Conservation (phyloP, 2,113 vertebrate genomes). For the Cebidichthys violaceus region DNA sequence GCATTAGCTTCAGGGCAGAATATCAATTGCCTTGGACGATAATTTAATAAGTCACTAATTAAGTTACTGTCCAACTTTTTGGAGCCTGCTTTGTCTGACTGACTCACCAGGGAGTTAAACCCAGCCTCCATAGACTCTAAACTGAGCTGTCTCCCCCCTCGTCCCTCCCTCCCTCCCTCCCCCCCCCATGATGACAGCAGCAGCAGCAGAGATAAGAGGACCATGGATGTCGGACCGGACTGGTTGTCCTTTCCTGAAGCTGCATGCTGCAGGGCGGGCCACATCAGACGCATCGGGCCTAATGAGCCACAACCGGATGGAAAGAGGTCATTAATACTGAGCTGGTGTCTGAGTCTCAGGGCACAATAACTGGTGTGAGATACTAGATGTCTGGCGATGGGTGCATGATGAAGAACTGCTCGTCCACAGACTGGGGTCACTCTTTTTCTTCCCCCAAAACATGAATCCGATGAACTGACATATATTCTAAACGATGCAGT, state of each 20-base stretch:
- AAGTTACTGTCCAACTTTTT: slow-evolving; percentile 78
- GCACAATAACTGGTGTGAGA: slow-evolving; percentile 45
- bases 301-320: slow-evolving; percentile 67
- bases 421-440: background rate
- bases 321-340: slow-evolving; percentile 67
- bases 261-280: slow-evolving; percentile 47
- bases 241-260: slow-evolving; percentile 51
- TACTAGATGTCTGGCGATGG: slow-evolving; percentile 9
- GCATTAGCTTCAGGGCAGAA: slow-evolving; percentile 79
- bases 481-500: background rate
- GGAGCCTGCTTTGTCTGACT: slow-evolving; percentile 67
- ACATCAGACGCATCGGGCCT: slow-evolving; percentile 51
- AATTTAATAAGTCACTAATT: slow-evolving; percentile 82
- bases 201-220: slow-evolving; percentile 62
- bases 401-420: slow-evolving; percentile 20
- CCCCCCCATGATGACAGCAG: slow-evolving; percentile 48
- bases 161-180: slow-evolving; percentile 2
- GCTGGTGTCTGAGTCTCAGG: slow-evolving; percentile 47
- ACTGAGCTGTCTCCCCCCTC: slow-evolving; percentile 30
- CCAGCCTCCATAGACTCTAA: slow-evolving; percentile 37
- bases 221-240: slow-evolving; percentile 44
- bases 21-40: slow-evolving; percentile 77
- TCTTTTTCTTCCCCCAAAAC: background rate
- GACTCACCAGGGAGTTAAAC: slow-evolving; percentile 64
- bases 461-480: background rate